phyloP scores from a whole-genome alignment of 1,140 invertebrate genomes.

The Drosophila ogumai region DNA sequence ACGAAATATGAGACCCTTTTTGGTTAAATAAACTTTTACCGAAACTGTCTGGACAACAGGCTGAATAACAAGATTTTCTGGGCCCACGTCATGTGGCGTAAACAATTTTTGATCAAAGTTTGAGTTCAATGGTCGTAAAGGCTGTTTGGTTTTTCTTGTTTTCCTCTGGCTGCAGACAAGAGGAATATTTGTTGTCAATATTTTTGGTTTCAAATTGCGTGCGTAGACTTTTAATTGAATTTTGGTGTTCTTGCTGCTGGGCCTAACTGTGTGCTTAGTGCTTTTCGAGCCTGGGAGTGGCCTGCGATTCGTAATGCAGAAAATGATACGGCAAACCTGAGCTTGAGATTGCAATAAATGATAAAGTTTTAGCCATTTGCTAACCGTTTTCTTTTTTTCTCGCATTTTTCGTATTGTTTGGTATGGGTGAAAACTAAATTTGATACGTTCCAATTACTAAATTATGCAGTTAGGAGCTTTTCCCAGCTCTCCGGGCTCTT shows the following conservation, averaged over 20 bases:
- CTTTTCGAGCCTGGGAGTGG: slow-evolving; percentile 5
- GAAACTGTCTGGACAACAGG: slow-evolving; percentile 1
- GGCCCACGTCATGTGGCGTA: slow-evolving; percentile 39
- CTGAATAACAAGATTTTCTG: slow-evolving; percentile 32
- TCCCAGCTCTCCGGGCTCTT: slow-evolving; percentile 23
- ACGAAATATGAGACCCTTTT: slow-evolving; percentile 15
- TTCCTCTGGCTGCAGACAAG: slow-evolving; percentile 38
- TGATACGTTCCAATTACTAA: slow-evolving; percentile 82
- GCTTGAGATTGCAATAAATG: slow-evolving; percentile 37
- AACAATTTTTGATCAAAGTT: slow-evolving; percentile 42
- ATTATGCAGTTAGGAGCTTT: slow-evolving; percentile 67
- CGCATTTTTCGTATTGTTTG: not conserved
- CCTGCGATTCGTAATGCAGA: slow-evolving; percentile 36
- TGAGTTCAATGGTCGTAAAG: slow-evolving; percentile 40
- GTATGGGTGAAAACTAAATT: slow-evolving; percentile 72
- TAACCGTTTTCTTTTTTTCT: not conserved
- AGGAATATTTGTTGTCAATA: slow-evolving; percentile 57
- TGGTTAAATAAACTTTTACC: slow-evolving; percentile 32
- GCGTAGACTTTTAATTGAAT: slow-evolving; percentile 79
- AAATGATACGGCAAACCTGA: slow-evolving; percentile 6
- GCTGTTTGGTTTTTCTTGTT: slow-evolving; percentile 23
- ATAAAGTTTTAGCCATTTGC: slow-evolving; percentile 18
- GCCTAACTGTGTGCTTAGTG: slow-evolving; percentile 10
- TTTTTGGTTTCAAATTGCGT: slow-evolving; percentile 64
- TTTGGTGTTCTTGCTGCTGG: slow-evolving; percentile 32